These are phyloP conservation scores for Corythoichthys intestinalis DNA, from an alignment of 2,113 vertebrate genomes.

Conservation along the genomic window DNA sequence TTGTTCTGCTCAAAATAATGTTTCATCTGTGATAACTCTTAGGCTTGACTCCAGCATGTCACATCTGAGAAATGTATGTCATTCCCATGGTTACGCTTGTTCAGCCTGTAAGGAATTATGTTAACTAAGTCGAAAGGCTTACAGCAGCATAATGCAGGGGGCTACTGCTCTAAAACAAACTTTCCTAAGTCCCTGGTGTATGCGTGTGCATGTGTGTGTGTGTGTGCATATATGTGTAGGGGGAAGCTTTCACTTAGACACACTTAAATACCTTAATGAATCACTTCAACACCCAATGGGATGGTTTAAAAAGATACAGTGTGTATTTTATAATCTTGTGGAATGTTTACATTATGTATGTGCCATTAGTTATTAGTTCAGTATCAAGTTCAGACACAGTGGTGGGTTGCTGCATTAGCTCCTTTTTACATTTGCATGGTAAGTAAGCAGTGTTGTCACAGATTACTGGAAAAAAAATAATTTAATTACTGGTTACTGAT, in stretches of 20 bases:
- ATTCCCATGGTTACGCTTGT: conserved; percentile 54
- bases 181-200: conserved; percentile 26
- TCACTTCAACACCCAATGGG: background rate
- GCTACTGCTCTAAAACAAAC: conserved; percentile 43
- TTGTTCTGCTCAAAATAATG: conserved; percentile 3
- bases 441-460: too few species aligned
- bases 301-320: background rate
- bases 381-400: too few species aligned
- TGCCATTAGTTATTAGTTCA: too few species aligned
- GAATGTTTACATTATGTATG: background rate
- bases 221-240: background rate
- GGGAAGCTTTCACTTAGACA: background rate
- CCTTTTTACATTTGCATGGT: too few species aligned
- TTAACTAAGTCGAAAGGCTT: conserved; percentile 60
- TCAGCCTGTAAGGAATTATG: conserved; percentile 49
- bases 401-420: too few species aligned
- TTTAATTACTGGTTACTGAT: too few species aligned
- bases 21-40: conserved; percentile 22
- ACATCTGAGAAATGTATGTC: conserved; percentile 57
- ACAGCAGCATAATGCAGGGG: conserved; percentile 32
- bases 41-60: conserved; percentile 29
- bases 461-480: too few species aligned
- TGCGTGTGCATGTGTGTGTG: background rate
- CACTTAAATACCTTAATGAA: conserved; percentile 18
- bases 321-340: background rate